phyloP scores from a whole-genome alignment of 1,140 invertebrate species.

The Frieseomelitta varia region DNA sequence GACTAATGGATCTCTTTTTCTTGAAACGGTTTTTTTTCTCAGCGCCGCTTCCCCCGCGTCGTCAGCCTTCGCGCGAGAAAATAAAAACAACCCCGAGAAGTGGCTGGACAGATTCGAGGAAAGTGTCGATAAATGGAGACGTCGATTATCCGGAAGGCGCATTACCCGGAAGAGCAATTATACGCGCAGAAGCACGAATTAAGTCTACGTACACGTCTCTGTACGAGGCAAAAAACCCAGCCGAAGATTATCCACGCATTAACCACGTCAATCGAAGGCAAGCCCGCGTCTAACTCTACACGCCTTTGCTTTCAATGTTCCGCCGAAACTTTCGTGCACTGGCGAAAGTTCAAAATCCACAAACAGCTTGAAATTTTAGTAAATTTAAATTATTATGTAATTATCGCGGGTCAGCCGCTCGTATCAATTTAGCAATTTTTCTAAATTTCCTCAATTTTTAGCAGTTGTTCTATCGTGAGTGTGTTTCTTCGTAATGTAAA shows the following conservation, averaged over 20 bases:
- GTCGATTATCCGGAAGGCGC: conserved; percentile 31
- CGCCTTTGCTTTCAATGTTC: background rate
- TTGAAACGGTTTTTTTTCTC: background rate
- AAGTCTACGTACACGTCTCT: background rate
- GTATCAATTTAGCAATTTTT: too few species aligned
- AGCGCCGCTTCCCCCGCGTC: background rate
- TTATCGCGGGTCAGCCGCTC: too few species aligned
- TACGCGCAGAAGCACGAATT: background rate
- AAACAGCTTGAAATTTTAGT: too few species aligned
- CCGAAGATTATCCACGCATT: background rate
- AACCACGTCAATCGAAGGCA: background rate
- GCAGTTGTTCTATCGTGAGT: too few species aligned
- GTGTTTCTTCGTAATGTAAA: too few species aligned
- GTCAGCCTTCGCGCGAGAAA: conserved; percentile 11
- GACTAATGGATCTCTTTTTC: conserved; percentile 39
- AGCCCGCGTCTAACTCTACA: background rate
- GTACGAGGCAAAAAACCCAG: background rate
- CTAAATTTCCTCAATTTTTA: too few species aligned
- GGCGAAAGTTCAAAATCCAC: too few species aligned
- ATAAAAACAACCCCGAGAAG: conserved; percentile 17
- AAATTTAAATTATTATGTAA: too few species aligned
- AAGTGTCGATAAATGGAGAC: conserved; percentile 41
- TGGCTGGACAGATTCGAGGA: background rate
- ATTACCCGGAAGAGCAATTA: conserved; percentile 30
- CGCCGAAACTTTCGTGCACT: background rate